Evolutionary conservation across 2,888 invertebrate species (phyloP).

Genomic region (Cryptus armator): DNA sequence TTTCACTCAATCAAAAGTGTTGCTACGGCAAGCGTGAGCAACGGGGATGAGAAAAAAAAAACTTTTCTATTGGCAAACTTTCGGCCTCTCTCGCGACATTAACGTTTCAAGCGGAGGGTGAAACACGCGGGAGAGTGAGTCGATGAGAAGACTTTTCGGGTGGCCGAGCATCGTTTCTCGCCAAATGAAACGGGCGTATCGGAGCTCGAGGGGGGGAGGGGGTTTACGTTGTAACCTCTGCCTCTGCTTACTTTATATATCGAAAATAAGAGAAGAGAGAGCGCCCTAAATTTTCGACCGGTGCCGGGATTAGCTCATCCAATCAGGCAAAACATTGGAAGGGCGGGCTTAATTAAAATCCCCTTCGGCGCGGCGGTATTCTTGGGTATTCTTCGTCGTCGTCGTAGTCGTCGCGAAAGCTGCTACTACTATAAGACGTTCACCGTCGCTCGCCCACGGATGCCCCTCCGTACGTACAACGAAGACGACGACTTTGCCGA

Average conservation of each 20-base stretch:
- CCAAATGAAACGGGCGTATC: constrained; percentile 43
- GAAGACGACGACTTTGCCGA: constrained; percentile 18
- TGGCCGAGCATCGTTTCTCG: constrained; percentile 45
- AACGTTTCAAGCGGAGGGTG: constrained; percentile 54
- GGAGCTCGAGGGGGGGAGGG: background rate
- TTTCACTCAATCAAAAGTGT: constrained; percentile 47
- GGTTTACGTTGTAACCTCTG: constrained; percentile 9
- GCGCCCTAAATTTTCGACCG: constrained; percentile 80
- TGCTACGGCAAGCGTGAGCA: background rate
- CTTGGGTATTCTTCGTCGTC: constrained; percentile 70
- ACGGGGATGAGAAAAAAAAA: constrained; percentile 2
- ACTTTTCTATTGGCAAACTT: constrained; percentile 37
- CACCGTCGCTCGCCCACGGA: constrained; percentile 53
- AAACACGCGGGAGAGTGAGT: constrained; percentile 47
- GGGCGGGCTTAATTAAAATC: constrained; percentile 85
- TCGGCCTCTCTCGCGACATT: constrained; percentile 53
- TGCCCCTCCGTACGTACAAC: constrained; percentile 24
- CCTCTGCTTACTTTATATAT: constrained; percentile 59
- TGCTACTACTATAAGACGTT: constrained; percentile 79
- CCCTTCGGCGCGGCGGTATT: constrained; percentile 77
- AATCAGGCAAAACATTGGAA: constrained; percentile 84
- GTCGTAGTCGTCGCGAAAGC: constrained; percentile 73
- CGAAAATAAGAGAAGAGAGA: constrained; percentile 65
- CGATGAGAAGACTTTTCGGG: constrained; percentile 58
- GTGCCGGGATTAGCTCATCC: constrained; percentile 79